A percentile compares a stretch with the other conserved stretches of the same genome.
Evolutionary conservation across 1,140 invertebrate genomes (phyloP).

Genomic region (silkworm (Bombyx mori)): ASM3026992v2 NC_085114.1:7360501-7361000

Average conservation of each 20-base stretch:
- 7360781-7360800: conserved; percentile 9
- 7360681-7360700: conserved; percentile 72
- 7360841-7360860: too few species aligned
- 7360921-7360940: too few species aligned
- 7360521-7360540: conserved; percentile 49
- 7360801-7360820: too few species aligned
- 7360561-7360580: conserved; percentile 81
- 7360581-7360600: conserved; percentile 74
- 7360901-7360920: too few species aligned
- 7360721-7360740: conserved; percentile 73
- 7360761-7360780: conserved; percentile 68
- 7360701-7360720: conserved; percentile 76
- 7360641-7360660: conserved; percentile 75
- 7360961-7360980: too few species aligned
- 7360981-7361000: too few species aligned
- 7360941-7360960: too few species aligned
- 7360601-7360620: conserved; percentile 73
- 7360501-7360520: not conserved
- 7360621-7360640: conserved; percentile 83
- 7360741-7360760: conserved; percentile 70
- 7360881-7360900: too few species aligned
- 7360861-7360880: too few species aligned
- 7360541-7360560: conserved; percentile 74
- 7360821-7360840: too few species aligned
- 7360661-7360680: conserved; percentile 40